Evolutionary conservation across 1,140 invertebrate genomes (phyloP).

Genomic region (Gonioctena quinquepunctata): DNA sequence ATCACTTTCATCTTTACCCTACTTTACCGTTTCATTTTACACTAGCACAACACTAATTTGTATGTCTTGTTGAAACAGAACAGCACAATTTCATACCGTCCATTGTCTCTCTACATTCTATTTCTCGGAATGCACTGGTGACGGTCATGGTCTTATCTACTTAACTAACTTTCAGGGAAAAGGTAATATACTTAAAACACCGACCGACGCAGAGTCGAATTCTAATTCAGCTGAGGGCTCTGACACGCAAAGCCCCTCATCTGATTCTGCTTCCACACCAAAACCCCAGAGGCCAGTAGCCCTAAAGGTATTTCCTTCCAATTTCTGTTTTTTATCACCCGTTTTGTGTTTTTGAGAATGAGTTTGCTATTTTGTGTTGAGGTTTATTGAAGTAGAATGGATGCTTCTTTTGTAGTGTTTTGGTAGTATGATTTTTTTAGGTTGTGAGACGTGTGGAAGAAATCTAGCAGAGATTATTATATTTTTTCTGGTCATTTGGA

Average conservation of each 20-base stretch:
- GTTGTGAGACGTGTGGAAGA: no score
- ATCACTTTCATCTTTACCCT: no score
- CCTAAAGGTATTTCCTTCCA: conserved; percentile 62
- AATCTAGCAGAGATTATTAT: no score
- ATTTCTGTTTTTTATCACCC: conserved; percentile 25
- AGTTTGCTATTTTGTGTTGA: not conserved
- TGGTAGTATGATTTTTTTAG: no score
- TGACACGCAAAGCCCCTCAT: conserved; percentile 57
- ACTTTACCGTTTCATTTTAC: no score
- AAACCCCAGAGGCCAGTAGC: conserved; percentile 69
- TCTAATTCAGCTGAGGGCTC: conserved; percentile 55
- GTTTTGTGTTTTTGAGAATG: not conserved
- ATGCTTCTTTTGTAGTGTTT: no score
- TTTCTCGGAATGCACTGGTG: conserved; percentile 2
- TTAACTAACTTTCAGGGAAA: conserved; percentile 64
- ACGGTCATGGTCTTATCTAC: conserved; percentile 13
- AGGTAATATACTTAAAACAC: conserved; percentile 62
- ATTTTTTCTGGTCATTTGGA: no score
- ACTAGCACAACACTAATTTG: not conserved
- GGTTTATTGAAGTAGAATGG: no score
- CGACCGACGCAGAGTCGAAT: conserved; percentile 59
- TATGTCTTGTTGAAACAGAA: not conserved
- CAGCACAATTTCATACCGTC: not conserved
- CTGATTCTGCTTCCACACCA: conserved; percentile 54
- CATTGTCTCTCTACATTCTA: not conserved